These are phyloP conservation scores for Uropsilus gracilis DNA, from an alignment of 2,113 vertebrate species.

Conservation along the genomic window DNA sequence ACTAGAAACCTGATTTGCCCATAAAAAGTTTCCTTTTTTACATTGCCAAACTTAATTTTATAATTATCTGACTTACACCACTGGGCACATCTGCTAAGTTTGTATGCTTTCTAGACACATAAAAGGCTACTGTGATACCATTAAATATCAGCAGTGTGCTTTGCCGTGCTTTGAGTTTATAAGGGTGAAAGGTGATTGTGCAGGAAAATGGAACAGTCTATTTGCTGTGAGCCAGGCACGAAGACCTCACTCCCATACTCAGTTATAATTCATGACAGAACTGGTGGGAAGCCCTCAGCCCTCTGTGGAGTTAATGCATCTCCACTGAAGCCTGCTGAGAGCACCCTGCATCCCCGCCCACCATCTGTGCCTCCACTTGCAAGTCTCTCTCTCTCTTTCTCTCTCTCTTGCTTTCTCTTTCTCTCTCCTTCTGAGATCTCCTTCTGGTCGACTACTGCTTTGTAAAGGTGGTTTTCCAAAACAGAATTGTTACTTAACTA, in stretches of 20 bases:
- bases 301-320: slow-evolving; percentile 90
- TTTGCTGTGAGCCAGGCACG: slow-evolving; percentile 86
- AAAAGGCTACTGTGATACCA: slow-evolving; percentile 75
- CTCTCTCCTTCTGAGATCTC: slow-evolving; percentile 74
- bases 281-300: slow-evolving; percentile 88
- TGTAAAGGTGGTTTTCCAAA: slow-evolving; percentile 82
- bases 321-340: slow-evolving; percentile 89
- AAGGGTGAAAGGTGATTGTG: slow-evolving; percentile 87
- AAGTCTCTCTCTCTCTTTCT: not conserved
- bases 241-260: slow-evolving; percentile 85
- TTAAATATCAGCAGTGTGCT: slow-evolving; percentile 84
- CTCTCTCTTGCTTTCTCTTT: not conserved
- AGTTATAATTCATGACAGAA: slow-evolving; percentile 91
- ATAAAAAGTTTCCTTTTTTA: slow-evolving; percentile 61
- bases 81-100: slow-evolving; percentile 65
- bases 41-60: slow-evolving; percentile 74
- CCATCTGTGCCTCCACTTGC: slow-evolving; percentile 86
- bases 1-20: not conserved
- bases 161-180: slow-evolving; percentile 83
- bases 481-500: slow-evolving; percentile 73
- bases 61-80: slow-evolving; percentile 51
- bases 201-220: slow-evolving; percentile 86
- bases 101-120: slow-evolving; percentile 67
- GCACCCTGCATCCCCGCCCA: slow-evolving; percentile 87
- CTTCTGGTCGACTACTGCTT: slow-evolving; percentile 69